Base-by-base conservation (phyloP, 2,888 invertebrate species). In the Mechanitis messenoides region DNA sequence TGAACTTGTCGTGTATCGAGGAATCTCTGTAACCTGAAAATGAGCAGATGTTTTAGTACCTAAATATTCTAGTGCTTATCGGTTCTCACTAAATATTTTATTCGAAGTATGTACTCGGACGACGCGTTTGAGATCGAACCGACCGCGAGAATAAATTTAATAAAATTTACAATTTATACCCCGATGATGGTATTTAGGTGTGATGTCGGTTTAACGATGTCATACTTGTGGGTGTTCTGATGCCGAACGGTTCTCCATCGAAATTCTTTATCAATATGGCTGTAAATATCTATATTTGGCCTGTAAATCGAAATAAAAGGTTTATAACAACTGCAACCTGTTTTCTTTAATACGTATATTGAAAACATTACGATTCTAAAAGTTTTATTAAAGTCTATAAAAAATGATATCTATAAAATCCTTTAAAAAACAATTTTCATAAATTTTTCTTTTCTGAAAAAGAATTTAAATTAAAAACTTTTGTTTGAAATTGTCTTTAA, bases 161-260 rank as follows among this genome's bases (percentile, higher is more conserved):
- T 38, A n/a, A 60, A 42, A 55, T 61, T 58, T 57, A 61, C 53
- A 53, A 56, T 58, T 42, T 57, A 47, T 62, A 59, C 60, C 62
- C 53, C 50, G 53, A 58, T 50, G 62, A 60, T 56, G 55, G 65
- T 65, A 60, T 46, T 54, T 46, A 46, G 2, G 63, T 63, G 59
- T 63, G 65, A 62, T 65, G 61, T 65, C 61, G 62, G 59, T 63
- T 65, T 60, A 64, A 66, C 66, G 56, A 66, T 63, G 53, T 64
- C 63, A 56, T 45, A 45, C 59, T 55, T 42, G 59, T 62, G 65
- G 20, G 68, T 70, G 69, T 70, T 71, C 70, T 65, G 65, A 70
- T 68, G 67, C 66, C 66, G 62, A 66, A 53, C 53, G 58, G 55
- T 63, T 62, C 56, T 50, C 61, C 61, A 62, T 64, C 60, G 20